These are phyloP conservation scores for Empidonax traillii DNA, from an alignment of 2,113 vertebrate species.

Conservation along the genomic window DNA sequence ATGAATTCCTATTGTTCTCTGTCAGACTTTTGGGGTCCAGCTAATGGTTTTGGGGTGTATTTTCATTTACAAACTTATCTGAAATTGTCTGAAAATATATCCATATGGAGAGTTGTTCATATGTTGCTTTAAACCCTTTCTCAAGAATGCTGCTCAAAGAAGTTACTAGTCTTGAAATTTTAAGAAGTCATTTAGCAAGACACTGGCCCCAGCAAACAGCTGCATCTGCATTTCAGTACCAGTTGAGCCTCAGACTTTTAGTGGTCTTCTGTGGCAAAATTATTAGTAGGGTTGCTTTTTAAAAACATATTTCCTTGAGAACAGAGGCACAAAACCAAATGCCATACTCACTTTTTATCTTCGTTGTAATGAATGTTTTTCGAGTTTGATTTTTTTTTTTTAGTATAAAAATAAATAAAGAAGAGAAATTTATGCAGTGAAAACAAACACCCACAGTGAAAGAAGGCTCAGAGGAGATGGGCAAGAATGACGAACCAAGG, in stretches of 20 bases:
- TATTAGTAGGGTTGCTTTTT: background rate
- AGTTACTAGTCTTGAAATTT: background rate
- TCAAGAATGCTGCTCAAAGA: background rate
- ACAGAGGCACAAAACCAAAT: background rate
- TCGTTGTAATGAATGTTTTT: background rate
- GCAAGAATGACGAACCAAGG: background rate
- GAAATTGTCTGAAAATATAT: background rate
- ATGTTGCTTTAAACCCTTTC: background rate
- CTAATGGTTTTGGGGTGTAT: background rate
- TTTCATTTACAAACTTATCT: background rate
- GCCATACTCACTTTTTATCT: background rate
- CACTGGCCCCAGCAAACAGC: background rate
- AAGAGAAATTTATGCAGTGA: background rate
- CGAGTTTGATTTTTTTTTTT: background rate
- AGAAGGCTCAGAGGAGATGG: background rate
- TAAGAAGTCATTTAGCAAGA: background rate
- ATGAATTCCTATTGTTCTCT: background rate
- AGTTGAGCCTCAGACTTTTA: background rate
- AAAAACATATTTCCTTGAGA: background rate
- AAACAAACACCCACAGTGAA: background rate
- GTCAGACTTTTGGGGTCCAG: background rate
- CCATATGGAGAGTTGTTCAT: background rate
- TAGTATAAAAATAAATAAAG: background rate
- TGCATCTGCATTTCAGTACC: background rate
- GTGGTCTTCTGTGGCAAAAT: background rate